Base-by-base conservation (phyloP, 2,113 vertebrate genomes). In the Macquaria australasica region DNA sequence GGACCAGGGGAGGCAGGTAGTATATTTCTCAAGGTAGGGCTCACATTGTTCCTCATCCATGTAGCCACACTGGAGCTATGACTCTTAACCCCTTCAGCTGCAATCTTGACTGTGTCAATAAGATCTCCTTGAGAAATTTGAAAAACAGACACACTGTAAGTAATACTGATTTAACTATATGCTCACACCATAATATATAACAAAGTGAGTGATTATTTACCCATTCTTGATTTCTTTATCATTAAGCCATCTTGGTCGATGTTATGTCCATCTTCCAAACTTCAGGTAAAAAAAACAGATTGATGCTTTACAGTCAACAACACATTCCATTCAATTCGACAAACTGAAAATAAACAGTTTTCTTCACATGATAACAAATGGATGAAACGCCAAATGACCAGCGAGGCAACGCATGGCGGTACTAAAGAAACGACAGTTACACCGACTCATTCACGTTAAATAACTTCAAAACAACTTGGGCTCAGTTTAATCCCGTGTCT, bases 201-300 rank as follows among this genome's bases (percentile, higher is more conserved):
- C 2, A 18, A 20, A 41, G 21, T 39, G 15, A 45, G 6, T 53
- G 23, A 21, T 15, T 73, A 76, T 9, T 87, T 93, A 96, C 96
- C 96, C 92, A 96, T 96, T 87, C 93, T 86, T 77, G 95, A 95
- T 85, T 89, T 96, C 91, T 96, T 96, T 45, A 91, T 77, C 11
- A 69, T 73, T 55, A 89, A 68, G 53, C 87, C 94, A 79, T 95
- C 94, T 76, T 91, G 88, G 4, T 93, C 73, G 51, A 79, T 58
- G 4, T 82, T 82, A 55, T 92, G 81, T 43, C 75, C 93, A 83
- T 96, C 95, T 72, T 95, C 93, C 87, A 95, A 86, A 93, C 96
- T 96, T 84, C 4, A 77, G n/a, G 63, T 5, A 14, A 9, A 69
- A 56, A 8, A 74, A 55, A 82, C 34, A 72, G 9, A 55, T 28